Evolutionary conservation across 1,140 invertebrate genomes (phyloP).

Genomic region (Achatina immaculata): DNA sequence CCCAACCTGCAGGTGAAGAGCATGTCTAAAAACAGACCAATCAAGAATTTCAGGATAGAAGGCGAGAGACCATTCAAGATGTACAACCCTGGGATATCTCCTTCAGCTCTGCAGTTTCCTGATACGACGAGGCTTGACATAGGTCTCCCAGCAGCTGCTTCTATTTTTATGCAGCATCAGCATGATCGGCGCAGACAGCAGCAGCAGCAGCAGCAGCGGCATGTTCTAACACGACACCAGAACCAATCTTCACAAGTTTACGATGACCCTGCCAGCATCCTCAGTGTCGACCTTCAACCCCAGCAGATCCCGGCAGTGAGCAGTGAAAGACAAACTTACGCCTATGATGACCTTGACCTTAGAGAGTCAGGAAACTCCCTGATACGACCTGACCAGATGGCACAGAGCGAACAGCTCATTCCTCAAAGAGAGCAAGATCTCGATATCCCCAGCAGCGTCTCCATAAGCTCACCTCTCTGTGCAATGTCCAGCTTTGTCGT

Average conservation of each 20-base stretch:
- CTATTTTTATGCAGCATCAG: neutral
- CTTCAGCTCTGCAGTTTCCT: neutral
- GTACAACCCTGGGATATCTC: neutral
- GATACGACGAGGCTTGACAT: neutral
- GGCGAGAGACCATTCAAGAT: neutral
- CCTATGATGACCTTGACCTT: neutral
- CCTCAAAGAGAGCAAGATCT: neutral
- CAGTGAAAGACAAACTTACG: too few relatives aligned
- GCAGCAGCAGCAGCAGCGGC: neutral
- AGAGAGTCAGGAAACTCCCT: neutral
- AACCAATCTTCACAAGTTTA: neutral
- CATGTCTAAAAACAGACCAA: slow-evolving; percentile 4
- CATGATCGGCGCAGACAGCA: neutral
- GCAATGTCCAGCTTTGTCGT: neutral
- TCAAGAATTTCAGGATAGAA: neutral
- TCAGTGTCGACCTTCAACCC: neutral
- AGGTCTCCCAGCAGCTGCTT: neutral
- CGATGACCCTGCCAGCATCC: neutral
- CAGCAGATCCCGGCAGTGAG: too few relatives aligned
- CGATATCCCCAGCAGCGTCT: neutral
- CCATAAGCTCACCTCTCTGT: neutral
- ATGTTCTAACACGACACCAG: too few relatives aligned
- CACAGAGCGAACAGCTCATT: neutral
- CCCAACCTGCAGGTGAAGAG: too few relatives aligned
- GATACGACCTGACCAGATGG: neutral